Evolutionary conservation across 1,140 invertebrate genomes (phyloP), one percentile per base, ranked within the genome.

Genomic region (Euwallacea similis): DNA sequence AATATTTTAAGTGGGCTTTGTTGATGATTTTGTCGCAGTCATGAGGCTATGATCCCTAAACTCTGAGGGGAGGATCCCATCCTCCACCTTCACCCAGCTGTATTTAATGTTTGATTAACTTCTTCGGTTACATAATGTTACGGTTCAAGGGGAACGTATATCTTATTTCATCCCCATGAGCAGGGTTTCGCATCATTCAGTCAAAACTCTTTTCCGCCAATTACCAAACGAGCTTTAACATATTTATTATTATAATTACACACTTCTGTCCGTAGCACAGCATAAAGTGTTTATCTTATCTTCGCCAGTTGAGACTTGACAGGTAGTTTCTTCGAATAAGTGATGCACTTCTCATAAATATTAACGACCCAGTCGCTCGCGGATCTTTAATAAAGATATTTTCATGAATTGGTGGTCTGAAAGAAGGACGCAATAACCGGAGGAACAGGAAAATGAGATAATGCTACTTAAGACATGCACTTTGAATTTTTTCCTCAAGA

Each of bases 321-420:
- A 65, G 63, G 13, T 55, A 54, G 63, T 65, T 65, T 65, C 63
- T 65, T 41, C 16, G 47, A 65, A 65, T 55, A 65, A 46, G 41
- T 54, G 54, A 65, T 65, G 47, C 33, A 65, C 54, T 65, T 65
- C 63, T 65, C 63, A 65, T 65, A 54, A 65, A 65, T 65, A 65
- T 65, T 65, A 65, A 65, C 63, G 47, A 65, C 10, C 47, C 33
- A 15, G 53, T 42, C 21, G 42, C 15, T 65, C 41, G 63, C 63
- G 13, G 54, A 13, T 11, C 47, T 65, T 50, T 65, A 65, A 65
- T 65, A 65, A 33, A 65, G 63, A 65, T 55, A 55, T 53, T 65
- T 65, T 65, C 50, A 65, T 46, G 61, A 63, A 63, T 42, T 63
- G 13, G 61, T 63, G 47, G 61, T 42, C 44, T 47, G 44, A 63